Evolutionary conservation across 2,797 vertebrate species (phyloP).

Genomic region (Heterohyrax brucei): DNA sequence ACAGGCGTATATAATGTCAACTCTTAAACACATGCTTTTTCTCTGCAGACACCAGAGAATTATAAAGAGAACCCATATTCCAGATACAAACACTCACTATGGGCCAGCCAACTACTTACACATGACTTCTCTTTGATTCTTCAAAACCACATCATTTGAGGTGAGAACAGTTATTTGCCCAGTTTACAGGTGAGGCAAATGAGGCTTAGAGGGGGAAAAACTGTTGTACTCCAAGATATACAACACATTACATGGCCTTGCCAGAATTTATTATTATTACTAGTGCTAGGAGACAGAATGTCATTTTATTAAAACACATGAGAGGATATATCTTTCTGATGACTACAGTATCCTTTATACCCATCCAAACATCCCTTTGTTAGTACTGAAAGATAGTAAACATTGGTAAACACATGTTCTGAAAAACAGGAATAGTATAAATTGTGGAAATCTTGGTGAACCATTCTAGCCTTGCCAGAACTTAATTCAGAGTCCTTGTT

Average conservation of each 20-base stretch:
- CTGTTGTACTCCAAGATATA: neutral
- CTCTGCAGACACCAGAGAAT: neutral
- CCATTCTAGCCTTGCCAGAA: neutral
- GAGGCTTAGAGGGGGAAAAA: neutral
- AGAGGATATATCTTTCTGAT: constrained; percentile 48
- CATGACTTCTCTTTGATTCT: neutral
- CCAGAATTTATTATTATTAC: neutral
- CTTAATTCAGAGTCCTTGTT: constrained; percentile 28
- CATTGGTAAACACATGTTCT: constrained; percentile 4
- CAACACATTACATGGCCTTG: neutral
- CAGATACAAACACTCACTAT: neutral
- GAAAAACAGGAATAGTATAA: constrained; percentile 30
- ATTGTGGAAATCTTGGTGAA: constrained; percentile 34
- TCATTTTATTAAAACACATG: constrained; percentile 45
- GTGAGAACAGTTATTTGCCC: neutral
- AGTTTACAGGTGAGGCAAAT: neutral
- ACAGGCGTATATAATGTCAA: neutral
- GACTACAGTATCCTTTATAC: constrained; percentile 41
- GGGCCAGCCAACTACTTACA: neutral
- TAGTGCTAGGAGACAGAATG: neutral
- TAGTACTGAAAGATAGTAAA: constrained; percentile 39
- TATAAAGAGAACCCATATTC: neutral
- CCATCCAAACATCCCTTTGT: constrained; percentile 33
- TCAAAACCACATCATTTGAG: neutral
- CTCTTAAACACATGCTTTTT: neutral